A percentile compares a stretch with the other conserved stretches of the same genome.
phyloP scores from a whole-genome alignment of 2,113 vertebrate genomes.

The Mirounga angustirostris region DNA sequence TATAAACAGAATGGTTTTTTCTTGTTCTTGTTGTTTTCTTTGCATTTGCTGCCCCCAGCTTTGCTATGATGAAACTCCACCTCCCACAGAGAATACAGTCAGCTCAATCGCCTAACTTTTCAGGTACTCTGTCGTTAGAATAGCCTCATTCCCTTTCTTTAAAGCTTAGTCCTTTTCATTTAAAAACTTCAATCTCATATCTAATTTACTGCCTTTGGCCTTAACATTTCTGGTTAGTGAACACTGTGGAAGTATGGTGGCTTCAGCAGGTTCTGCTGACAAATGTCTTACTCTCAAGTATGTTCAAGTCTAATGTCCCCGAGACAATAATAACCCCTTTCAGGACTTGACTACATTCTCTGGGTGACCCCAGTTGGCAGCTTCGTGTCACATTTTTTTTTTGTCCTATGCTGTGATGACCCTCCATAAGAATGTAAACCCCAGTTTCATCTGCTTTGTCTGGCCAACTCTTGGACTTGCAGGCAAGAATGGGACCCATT shows the following conservation, averaged over 20 bases:
- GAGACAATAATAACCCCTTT: background rate
- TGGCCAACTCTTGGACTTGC: background rate
- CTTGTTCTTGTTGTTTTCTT: no score
- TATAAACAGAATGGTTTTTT: background rate
- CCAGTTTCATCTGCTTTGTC: background rate
- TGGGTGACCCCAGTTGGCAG: background rate
- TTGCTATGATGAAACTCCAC: background rate
- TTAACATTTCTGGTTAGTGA: background rate
- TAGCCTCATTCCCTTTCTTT: background rate
- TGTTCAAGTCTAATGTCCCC: background rate
- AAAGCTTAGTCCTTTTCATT: background rate
- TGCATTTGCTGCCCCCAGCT: constrained; percentile 17
- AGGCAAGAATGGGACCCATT: background rate
- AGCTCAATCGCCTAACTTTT: background rate
- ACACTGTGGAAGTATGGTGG: background rate
- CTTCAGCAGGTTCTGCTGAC: background rate
- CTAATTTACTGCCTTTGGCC: background rate
- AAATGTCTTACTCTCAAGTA: background rate
- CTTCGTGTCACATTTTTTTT: background rate
- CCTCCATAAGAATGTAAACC: background rate
- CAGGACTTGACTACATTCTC: background rate
- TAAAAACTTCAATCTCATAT: background rate
- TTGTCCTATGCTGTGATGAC: background rate
- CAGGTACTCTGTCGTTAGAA: background rate
- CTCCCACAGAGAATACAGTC: background rate